These are phyloP conservation scores for Spongia lamella DNA, from an alignment of 37 sponge, comb jelly and placozoan genomes.

Conservation along the genomic window DNA sequence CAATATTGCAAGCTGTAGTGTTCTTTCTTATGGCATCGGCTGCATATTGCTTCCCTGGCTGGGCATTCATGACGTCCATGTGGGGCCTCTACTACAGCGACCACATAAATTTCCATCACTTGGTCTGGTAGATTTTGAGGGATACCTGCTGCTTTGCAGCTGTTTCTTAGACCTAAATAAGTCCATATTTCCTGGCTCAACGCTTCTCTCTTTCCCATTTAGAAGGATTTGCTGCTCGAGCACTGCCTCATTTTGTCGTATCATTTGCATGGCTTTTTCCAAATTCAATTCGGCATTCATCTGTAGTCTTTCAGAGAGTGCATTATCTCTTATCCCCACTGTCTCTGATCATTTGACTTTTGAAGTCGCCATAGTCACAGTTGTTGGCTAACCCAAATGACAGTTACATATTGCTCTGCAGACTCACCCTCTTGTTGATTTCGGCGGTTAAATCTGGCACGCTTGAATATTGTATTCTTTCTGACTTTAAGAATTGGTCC, in stretches of 20 bases:
- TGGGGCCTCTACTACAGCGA: too few species aligned
- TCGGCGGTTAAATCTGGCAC: background rate
- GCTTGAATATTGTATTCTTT: slow-evolving; percentile 1
- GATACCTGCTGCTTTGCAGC: too few species aligned
- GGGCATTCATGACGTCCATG: too few species aligned
- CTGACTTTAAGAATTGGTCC: background rate
- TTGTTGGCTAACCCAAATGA: background rate
- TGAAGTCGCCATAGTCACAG: slow-evolving; percentile 4
- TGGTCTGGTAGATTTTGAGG: too few species aligned
- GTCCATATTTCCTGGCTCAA: too few species aligned
- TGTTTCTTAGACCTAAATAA: too few species aligned
- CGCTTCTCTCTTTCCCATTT: too few species aligned
- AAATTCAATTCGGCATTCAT: background rate
- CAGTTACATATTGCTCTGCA: slow-evolving; percentile 1
- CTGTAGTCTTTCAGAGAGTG: slow-evolving; percentile 6
- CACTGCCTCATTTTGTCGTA: background rate
- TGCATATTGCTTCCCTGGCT: too few species aligned
- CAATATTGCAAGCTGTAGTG: too few species aligned
- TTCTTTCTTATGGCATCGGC: too few species aligned
- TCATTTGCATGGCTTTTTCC: background rate
- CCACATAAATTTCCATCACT: too few species aligned
- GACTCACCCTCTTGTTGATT: slow-evolving; percentile 9
- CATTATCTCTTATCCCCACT: background rate
- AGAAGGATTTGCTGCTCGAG: slow-evolving; percentile 2
- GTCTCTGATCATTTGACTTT: slow-evolving; percentile 5